Evolutionary conservation across 1,140 invertebrate species (phyloP).

Genomic region (Lasaia peninsularis): DNA sequence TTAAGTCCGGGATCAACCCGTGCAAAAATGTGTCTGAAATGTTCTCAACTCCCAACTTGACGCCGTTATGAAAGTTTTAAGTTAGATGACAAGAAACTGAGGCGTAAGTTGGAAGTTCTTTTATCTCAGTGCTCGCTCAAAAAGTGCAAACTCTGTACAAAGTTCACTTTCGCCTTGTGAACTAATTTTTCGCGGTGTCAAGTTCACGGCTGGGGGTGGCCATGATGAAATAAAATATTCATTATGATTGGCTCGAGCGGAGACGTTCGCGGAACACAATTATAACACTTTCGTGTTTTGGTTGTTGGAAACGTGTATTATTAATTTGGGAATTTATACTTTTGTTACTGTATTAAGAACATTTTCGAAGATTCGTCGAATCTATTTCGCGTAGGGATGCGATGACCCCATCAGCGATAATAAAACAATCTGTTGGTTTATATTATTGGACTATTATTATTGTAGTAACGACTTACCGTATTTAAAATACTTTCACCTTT

Average conservation of each 20-base stretch:
- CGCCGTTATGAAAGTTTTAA: not conserved
- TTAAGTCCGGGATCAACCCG: too few relatives aligned
- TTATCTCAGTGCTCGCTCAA: conserved; percentile 68
- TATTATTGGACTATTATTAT: too few relatives aligned
- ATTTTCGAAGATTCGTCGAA: not conserved
- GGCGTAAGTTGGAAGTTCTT: conserved; percentile 48
- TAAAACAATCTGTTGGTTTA: too few relatives aligned
- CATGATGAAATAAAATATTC: conserved; percentile 76
- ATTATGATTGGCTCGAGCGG: conserved; percentile 70
- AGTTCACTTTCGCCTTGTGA: conserved; percentile 75
- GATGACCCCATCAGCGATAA: too few relatives aligned
- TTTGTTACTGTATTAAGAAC: not conserved
- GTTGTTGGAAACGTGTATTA: conserved; percentile 23
- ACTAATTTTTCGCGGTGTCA: conserved; percentile 76
- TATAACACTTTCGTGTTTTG: conserved; percentile 35
- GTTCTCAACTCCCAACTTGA: too few relatives aligned
- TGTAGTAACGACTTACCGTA: too few relatives aligned
- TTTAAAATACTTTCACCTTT: too few relatives aligned
- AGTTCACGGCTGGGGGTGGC: conserved; percentile 59
- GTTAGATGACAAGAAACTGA: conserved; percentile 18
- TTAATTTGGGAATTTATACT: too few relatives aligned
- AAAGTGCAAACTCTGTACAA: conserved; percentile 73
- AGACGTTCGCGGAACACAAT: conserved; percentile 50
- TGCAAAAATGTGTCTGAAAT: too few relatives aligned
- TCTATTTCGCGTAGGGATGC: too few relatives aligned